Evolutionary conservation across 2,888 invertebrate genomes (phyloP).

Genomic region (Caenorhabditis sp.): DNA sequence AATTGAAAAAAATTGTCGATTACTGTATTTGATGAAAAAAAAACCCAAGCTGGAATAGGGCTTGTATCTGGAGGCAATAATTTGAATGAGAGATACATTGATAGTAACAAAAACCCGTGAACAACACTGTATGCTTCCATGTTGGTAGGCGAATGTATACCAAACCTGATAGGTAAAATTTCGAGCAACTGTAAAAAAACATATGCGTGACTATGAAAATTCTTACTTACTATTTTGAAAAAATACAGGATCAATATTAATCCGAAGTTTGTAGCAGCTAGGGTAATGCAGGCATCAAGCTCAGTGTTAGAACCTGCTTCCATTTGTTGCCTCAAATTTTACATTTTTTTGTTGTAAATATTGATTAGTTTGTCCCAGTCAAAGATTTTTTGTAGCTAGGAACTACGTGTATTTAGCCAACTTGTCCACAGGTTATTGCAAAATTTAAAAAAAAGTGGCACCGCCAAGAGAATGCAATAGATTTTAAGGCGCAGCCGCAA

Average conservation of each 20-base stretch:
- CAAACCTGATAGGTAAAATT: no score
- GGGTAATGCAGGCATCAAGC: constrained; percentile 1
- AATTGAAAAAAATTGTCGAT: not conserved
- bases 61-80: constrained; percentile 45
- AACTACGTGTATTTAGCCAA: no score
- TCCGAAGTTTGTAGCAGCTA: constrained; percentile 17
- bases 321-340: constrained; percentile 52
- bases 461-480: no score
- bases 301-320: constrained; percentile 20
- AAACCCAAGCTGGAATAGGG: constrained; percentile 67
- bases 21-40: constrained; percentile 61
- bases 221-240: constrained; percentile 13
- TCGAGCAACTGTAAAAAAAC: no score
- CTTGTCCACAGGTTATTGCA: no score
- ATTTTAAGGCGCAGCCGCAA: no score
- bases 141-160: constrained; percentile 1
- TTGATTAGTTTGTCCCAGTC: no score
- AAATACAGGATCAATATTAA: constrained; percentile 20
- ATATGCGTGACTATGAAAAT: no score
- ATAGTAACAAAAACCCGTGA: constrained; percentile 33
- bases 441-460: no score
- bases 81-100: constrained; percentile 40
- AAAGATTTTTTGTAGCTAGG: no score
- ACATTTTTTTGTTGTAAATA: no score
- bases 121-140: constrained; percentile 49